These are phyloP conservation scores for Monochamus alternatus DNA, from an alignment of 2,888 invertebrate genomes.

Conservation along the genomic window DNA sequence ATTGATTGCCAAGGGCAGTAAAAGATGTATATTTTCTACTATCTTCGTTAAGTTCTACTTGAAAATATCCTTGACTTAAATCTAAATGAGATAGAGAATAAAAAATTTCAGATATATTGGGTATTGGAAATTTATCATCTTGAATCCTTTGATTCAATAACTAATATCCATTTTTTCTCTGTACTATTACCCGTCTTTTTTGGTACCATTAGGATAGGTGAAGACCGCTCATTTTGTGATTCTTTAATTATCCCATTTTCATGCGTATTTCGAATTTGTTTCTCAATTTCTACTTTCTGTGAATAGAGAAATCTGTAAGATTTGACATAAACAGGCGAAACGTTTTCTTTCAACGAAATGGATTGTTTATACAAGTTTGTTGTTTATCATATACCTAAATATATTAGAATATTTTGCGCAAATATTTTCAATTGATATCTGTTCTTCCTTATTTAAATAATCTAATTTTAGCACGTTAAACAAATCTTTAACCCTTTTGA, in stretches of 20 bases:
- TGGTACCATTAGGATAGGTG: constrained; percentile 1
- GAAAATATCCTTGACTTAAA: constrained; percentile 50
- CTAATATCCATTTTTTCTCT: constrained; percentile 41
- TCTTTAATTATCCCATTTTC: constrained; percentile 26
- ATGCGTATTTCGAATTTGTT: constrained; percentile 3
- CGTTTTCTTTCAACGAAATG: too few species aligned
- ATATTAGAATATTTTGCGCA: too few species aligned
- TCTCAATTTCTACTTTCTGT: too few species aligned
- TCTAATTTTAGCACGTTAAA: too few species aligned
- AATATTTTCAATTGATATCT: too few species aligned
- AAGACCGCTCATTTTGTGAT: not conserved
- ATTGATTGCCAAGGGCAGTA: constrained; percentile 6
- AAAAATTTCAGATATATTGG: constrained; percentile 49
- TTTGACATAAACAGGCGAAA: too few species aligned
- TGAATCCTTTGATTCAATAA: not conserved
- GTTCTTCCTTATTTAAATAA: too few species aligned
- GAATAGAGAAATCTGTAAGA: too few species aligned
- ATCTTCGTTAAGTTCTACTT: not conserved
- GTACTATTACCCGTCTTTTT: constrained; percentile 35
- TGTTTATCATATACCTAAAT: too few species aligned
- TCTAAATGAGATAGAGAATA: constrained; percentile 44
- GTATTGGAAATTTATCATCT: constrained; percentile 42
- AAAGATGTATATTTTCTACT: constrained; percentile 7
- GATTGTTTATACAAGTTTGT: too few species aligned
- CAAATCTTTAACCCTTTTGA: too few species aligned